Percentiles rank a stretch among this genome's conserved stretches.
These are phyloP conservation scores for Uropetala carovei DNA, from an alignment of 2,888 invertebrate genomes.

Conservation along the genomic window DNA sequence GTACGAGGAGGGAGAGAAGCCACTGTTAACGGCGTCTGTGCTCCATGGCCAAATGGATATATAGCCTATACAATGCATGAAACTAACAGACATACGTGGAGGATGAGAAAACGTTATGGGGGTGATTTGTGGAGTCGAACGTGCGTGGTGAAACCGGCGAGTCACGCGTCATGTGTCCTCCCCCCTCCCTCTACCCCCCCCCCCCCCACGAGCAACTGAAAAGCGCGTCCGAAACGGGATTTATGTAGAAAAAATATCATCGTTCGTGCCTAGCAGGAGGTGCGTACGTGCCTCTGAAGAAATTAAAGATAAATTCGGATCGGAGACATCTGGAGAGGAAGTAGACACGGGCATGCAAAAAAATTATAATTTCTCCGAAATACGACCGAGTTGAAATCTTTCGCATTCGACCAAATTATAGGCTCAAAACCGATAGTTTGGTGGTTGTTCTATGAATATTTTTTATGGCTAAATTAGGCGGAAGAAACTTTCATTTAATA, in stretches of 20 bases:
- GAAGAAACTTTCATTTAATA: neutral
- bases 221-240: neutral
- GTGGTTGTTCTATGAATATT: neutral
- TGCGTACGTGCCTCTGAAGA: neutral
- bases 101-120: neutral
- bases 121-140: conserved; percentile 8
- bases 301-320: neutral
- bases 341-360: neutral
- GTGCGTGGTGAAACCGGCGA: neutral
- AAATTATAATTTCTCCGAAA: neutral
- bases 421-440: neutral
- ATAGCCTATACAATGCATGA: neutral
- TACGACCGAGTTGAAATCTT: neutral
- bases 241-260: neutral
- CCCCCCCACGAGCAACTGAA: neutral
- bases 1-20: neutral
- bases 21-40: neutral
- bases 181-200: no score
- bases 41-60: neutral
- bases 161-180: neutral
- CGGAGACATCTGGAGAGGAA: neutral
- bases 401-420: neutral
- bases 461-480: neutral
- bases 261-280: neutral
- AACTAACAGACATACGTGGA: neutral